Percentiles rank a stretch among this genome's conserved stretches.
phyloP scores from a whole-genome alignment of 2,888 invertebrate species.

The Meiosimyza decipiens region DNA sequence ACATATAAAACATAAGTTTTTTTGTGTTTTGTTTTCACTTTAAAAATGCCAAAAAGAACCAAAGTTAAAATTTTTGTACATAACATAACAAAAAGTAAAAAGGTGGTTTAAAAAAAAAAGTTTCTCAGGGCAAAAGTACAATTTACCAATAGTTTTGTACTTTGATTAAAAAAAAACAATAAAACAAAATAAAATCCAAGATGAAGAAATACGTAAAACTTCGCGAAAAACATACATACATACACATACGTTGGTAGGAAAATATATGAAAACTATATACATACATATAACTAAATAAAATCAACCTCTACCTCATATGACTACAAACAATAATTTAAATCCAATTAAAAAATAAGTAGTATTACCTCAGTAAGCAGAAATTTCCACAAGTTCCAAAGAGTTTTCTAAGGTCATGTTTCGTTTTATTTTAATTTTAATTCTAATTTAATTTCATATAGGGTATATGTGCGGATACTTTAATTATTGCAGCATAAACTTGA shows the following conservation, averaged over 20 bases:
- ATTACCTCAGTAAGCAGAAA: conserved; percentile 8
- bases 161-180: conserved; percentile 35
- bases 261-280: conserved; percentile 19
- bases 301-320: conserved; percentile 48
- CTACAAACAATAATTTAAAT: conserved; percentile 41
- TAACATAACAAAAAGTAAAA: conserved; percentile 41
- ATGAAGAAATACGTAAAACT: conserved; percentile 30
- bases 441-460: conserved; percentile 7
- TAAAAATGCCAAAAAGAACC: conserved; percentile 19
- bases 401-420: too few species aligned
- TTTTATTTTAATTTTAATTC: not conserved
- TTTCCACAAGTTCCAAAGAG: conserved; percentile 16
- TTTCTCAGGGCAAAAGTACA: conserved; percentile 68
- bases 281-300: conserved; percentile 6
- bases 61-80: conserved; percentile 19
- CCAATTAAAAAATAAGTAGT: conserved; percentile 9
- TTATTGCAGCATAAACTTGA: not conserved
- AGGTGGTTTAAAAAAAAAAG: conserved; percentile 41
- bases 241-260: conserved; percentile 31
- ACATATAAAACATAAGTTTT: not conserved
- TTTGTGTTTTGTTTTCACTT: not conserved
- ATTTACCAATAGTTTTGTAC: conserved; percentile 52
- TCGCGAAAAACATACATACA: conserved; percentile 31
- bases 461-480: not conserved
- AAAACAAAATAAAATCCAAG: conserved; percentile 4